phyloP scores from a whole-genome alignment of 2,797 vertebrate species.

The Borostomias antarcticus region DNA sequence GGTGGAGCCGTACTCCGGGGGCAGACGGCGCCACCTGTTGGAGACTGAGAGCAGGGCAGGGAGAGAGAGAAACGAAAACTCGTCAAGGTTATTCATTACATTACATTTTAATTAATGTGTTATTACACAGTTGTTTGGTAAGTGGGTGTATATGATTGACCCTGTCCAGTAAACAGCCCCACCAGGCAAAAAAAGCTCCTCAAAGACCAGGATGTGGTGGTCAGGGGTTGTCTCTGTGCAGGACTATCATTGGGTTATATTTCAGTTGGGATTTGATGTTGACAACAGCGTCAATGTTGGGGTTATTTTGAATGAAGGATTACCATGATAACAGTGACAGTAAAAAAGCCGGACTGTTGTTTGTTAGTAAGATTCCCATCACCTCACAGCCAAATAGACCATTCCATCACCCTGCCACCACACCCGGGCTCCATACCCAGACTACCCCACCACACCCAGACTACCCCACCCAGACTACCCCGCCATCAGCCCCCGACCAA shows the following conservation, averaged over 20 bases:
- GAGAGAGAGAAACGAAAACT: conserved; percentile 30
- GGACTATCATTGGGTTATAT: not conserved
- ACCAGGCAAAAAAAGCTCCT: too few species aligned
- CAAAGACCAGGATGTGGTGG: not conserved
- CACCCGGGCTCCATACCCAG: not conserved
- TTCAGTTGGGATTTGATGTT: not conserved
- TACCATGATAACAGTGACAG: not conserved
- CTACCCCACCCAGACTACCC: not conserved
- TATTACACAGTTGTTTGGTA: not conserved
- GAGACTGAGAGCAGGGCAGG: conserved; percentile 53
- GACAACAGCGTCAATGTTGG: not conserved
- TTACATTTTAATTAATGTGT: not conserved
- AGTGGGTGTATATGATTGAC: not conserved
- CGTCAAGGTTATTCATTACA: not conserved
- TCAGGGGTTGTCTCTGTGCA: not conserved
- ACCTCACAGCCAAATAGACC: not conserved
- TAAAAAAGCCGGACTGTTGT: not conserved
- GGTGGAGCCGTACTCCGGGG: conserved; percentile 98
- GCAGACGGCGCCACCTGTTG: conserved; percentile 96
- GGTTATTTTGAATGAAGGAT: not conserved
- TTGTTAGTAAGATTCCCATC: not conserved
- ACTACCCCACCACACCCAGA: not conserved
- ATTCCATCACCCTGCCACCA: not conserved
- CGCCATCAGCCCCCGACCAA: not conserved
- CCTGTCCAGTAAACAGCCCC: not conserved